Conservation (phyloP, 2,113 vertebrate genomes). For the Euleptes europaea region DNA sequence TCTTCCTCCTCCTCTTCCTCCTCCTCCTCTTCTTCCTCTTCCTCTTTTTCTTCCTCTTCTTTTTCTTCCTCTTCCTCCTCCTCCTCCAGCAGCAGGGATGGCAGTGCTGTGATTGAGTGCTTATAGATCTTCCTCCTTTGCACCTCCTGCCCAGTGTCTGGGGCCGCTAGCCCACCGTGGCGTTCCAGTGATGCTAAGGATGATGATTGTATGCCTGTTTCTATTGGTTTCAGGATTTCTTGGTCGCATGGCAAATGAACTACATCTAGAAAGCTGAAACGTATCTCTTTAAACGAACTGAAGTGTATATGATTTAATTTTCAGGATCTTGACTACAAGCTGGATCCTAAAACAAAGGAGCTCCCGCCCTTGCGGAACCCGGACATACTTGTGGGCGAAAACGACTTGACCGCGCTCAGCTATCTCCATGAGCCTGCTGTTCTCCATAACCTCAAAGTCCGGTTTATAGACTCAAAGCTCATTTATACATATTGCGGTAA, state of each 20-base stretch:
- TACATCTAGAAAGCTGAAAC: background rate
- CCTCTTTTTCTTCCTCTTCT: too few relatives aligned
- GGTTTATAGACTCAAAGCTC: slow-evolving; percentile 96
- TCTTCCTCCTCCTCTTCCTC: too few relatives aligned
- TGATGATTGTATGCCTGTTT: background rate
- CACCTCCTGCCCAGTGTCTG: too few relatives aligned
- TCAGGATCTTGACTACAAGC: slow-evolving; percentile 86
- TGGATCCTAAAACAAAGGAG: slow-evolving; percentile 90
- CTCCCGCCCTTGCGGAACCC: slow-evolving; percentile 94
- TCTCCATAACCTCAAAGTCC: slow-evolving; percentile 96
- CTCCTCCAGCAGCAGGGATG: too few relatives aligned
- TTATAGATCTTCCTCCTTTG: too few relatives aligned
- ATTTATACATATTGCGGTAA: slow-evolving; percentile 99
- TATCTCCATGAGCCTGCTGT: slow-evolving; percentile 97
- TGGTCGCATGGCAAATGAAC: background rate
- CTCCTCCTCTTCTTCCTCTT: too few relatives aligned
- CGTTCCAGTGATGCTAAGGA: background rate
- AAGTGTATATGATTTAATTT: background rate
- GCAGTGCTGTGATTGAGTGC: too few relatives aligned
- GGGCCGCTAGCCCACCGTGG: too few relatives aligned
- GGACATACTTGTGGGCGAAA: slow-evolving; percentile 97
- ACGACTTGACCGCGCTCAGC: slow-evolving; percentile 97
- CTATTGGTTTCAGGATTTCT: background rate
- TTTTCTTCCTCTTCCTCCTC: too few relatives aligned
- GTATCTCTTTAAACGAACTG: background rate